Evolutionary conservation across 2,888 invertebrate species (phyloP).

Genomic region (Copidosoma aretas): DNA sequence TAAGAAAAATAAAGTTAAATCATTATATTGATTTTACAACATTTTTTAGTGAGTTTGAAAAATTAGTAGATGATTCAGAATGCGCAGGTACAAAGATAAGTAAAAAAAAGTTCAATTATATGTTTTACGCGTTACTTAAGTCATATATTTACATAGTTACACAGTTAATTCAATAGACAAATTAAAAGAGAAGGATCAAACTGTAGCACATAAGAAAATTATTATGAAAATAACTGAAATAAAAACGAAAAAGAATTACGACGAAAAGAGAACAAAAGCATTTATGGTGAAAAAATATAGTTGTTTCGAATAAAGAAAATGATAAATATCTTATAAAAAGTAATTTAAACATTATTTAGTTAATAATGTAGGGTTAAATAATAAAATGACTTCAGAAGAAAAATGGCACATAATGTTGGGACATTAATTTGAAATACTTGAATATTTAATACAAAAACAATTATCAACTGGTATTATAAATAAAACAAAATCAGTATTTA

Average conservation of each 20-base stretch:
- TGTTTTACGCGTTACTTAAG: slow-evolving; percentile 25
- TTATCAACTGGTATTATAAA: background rate
- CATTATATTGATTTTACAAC: slow-evolving; percentile 28
- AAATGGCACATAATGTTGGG: background rate
- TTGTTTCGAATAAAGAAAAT: too few species aligned
- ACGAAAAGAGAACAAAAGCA: slow-evolving; percentile 8
- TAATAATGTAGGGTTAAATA: too few species aligned
- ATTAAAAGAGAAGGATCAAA: slow-evolving; percentile 13
- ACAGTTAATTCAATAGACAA: slow-evolving; percentile 15
- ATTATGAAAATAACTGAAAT: background rate
- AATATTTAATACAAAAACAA: background rate
- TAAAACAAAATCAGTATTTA: background rate
- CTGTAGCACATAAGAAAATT: background rate
- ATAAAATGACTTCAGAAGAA: slow-evolving; percentile 4
- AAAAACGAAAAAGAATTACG: too few species aligned
- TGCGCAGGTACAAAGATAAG: slow-evolving; percentile 40
- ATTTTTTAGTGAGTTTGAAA: slow-evolving; percentile 47
- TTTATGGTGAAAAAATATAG: background rate
- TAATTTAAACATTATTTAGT: too few species aligned
- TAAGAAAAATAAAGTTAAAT: slow-evolving; percentile 44
- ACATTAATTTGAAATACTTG: background rate
- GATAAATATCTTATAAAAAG: background rate
- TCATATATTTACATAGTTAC: slow-evolving; percentile 26
- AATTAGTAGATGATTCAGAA: slow-evolving; percentile 46
- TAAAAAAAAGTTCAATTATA: slow-evolving; percentile 48